Conservation (phyloP, 2,113 vertebrate genomes). For the Alligator mississippiensis region DNA sequence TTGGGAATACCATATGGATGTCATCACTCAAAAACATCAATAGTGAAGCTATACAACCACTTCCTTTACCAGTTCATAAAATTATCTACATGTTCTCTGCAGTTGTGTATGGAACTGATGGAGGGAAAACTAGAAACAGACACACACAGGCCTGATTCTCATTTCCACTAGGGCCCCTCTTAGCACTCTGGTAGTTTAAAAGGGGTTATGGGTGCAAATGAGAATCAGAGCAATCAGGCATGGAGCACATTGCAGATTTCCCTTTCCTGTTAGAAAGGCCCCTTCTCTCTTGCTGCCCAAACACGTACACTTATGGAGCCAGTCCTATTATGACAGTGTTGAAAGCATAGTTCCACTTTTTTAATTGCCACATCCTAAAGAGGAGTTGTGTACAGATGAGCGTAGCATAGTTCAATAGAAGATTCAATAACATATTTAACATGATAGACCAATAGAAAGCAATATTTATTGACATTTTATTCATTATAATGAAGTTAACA, state of each 20-base stretch:
- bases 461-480: neutral
- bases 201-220: neutral
- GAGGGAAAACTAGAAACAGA: conserved; percentile 29
- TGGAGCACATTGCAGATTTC: neutral
- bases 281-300: neutral
- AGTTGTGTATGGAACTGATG: neutral
- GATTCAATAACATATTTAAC: neutral
- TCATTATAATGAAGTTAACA: neutral
- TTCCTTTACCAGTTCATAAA: conserved; percentile 53
- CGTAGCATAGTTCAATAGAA: neutral
- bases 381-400: accelerated
- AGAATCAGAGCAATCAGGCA: neutral
- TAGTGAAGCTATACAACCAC: conserved; percentile 39
- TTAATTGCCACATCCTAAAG: accelerated
- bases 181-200: neutral
- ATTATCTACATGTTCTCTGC: neutral
- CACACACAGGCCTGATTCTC: neutral
- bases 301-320: neutral
- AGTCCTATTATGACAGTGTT: neutral
- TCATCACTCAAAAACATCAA: neutral
- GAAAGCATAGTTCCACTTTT: neutral
- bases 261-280: neutral
- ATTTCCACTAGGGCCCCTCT: neutral
- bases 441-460: neutral
- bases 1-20: conserved; percentile 33